Percentiles rank a stretch among this genome's conserved stretches.
phyloP scores from a whole-genome alignment of 2,888 invertebrate species.

The Eremobia ochroleuca region DNA sequence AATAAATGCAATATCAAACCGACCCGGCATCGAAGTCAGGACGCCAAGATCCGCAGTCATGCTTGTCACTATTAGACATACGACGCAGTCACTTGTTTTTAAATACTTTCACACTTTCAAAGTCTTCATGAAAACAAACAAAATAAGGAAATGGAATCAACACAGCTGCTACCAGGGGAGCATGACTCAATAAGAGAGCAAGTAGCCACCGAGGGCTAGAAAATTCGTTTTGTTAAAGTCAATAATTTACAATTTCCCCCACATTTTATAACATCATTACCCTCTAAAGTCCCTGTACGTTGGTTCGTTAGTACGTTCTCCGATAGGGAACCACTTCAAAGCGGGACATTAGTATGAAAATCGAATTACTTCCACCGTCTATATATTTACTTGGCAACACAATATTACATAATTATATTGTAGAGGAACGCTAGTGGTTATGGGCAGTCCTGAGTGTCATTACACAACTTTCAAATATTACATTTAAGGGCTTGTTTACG shows the following conservation, averaged over 20 bases:
- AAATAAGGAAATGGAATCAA: not conserved
- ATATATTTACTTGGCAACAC: slow-evolving; percentile 70
- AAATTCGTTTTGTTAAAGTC: slow-evolving; percentile 20
- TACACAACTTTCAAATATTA: not conserved
- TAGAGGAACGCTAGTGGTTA: not conserved
- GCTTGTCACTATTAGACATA: not conserved
- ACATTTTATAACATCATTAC: slow-evolving; percentile 49
- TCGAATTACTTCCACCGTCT: slow-evolving; percentile 72
- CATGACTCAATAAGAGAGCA: not conserved
- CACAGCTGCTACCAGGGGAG: not conserved
- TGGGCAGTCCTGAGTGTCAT: not conserved
- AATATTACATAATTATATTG: slow-evolving; percentile 70
- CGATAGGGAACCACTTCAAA: slow-evolving; percentile 57
- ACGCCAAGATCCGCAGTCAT: not conserved
- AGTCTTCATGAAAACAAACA: not conserved
- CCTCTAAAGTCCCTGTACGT: slow-evolving; percentile 22
- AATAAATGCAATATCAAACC: too few species aligned
- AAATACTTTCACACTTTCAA: not conserved
- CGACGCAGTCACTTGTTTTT: not conserved
- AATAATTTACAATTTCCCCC: slow-evolving; percentile 24
- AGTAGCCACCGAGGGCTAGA: not conserved
- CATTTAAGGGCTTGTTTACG: not conserved
- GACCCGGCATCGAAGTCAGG: not conserved
- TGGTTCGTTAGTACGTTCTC: slow-evolving; percentile 48
- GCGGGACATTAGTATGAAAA: slow-evolving; percentile 73